Evolutionary conservation across 1,140 invertebrate genomes (phyloP).

Genomic region (Macrobrachium nipponense): DNA sequence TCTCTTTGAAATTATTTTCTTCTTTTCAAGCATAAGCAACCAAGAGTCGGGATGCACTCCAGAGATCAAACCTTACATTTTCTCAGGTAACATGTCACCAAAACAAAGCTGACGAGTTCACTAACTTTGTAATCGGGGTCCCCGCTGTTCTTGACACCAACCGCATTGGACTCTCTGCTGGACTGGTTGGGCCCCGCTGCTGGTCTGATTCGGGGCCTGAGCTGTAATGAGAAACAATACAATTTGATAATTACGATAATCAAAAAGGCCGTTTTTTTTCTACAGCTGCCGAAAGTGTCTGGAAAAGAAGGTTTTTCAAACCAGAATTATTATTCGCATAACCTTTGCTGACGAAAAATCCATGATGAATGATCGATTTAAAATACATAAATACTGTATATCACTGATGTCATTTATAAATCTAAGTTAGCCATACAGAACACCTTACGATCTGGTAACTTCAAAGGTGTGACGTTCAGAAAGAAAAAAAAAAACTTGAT

Average conservation of each 20-base stretch:
- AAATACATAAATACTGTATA: no score
- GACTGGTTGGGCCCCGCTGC: not conserved
- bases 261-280: not conserved
- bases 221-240: not conserved
- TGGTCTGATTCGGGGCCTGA: conserved; percentile 15
- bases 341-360: no score
- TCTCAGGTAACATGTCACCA: not conserved
- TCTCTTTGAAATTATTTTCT: no score
- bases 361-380: no score
- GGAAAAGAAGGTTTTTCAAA: no score
- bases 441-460: no score
- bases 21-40: no score
- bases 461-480: no score
- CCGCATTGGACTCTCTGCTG: not conserved
- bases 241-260: not conserved
- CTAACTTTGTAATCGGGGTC: conserved; percentile 6
- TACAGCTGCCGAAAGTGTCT: not conserved
- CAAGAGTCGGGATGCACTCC: not conserved
- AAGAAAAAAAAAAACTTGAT: no score
- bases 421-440: no score
- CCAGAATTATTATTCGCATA: no score
- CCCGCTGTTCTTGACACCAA: not conserved
- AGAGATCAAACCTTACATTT: not conserved
- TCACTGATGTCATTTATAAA: no score
- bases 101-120: not conserved